These are phyloP conservation scores for Conus canariensis DNA, from an alignment of 2,888 invertebrate species.

Conservation along the genomic window DNA sequence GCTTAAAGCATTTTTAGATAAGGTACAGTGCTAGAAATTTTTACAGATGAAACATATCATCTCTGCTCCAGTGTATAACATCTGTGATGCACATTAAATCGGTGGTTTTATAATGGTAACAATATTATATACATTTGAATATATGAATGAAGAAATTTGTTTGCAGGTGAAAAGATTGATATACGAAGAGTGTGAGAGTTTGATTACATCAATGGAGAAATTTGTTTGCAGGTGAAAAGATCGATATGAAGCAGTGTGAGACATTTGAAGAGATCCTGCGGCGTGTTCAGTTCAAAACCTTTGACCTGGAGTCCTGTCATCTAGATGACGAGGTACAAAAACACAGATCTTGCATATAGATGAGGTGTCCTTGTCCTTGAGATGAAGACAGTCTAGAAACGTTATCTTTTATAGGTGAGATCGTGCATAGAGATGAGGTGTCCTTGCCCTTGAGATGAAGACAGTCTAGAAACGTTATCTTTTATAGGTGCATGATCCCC, in stretches of 20 bases:
- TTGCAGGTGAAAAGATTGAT: conserved; percentile 83
- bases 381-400: neutral
- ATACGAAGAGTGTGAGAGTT: conserved; percentile 85
- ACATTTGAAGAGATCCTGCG: conserved; percentile 91
- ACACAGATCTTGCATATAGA: conserved; percentile 17
- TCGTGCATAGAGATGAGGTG: neutral
- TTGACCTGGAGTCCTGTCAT: conserved; percentile 86
- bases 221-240: conserved; percentile 81
- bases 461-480: neutral
- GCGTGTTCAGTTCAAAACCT: conserved; percentile 86
- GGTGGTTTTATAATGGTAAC: too few species aligned
- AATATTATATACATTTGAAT: too few species aligned
- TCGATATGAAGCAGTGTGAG: conserved; percentile 87
- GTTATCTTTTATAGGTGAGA: conserved; percentile 11
- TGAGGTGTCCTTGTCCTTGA: neutral
- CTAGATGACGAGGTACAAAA: conserved; percentile 86
- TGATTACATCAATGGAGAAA: too few species aligned
- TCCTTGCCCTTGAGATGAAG: neutral
- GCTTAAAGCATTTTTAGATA: too few species aligned
- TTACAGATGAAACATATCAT: too few species aligned
- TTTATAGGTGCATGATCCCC: too few species aligned
- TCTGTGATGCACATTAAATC: too few species aligned
- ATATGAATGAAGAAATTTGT: neutral
- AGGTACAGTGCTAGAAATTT: too few species aligned
- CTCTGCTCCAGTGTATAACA: too few species aligned